Conservation (phyloP, 2,888 invertebrate genomes). For the Archips crataeganus region DNA sequence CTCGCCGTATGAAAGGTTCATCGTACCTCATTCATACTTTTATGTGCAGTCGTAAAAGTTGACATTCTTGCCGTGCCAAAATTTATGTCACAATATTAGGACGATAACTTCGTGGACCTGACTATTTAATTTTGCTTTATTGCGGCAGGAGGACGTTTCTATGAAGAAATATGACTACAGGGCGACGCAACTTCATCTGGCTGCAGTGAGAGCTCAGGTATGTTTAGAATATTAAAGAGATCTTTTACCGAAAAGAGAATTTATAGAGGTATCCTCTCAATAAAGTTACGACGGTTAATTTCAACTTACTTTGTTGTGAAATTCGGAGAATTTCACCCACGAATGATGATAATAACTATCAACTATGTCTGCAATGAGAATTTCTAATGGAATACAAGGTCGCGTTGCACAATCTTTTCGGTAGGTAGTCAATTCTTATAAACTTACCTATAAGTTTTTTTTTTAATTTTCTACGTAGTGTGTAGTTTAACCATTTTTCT, state of each 20-base stretch:
- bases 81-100: constrained; percentile 19
- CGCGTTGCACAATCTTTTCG: too few relatives aligned
- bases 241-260: neutral
- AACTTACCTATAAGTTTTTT: too few relatives aligned
- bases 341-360: too few relatives aligned
- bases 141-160: constrained; percentile 95
- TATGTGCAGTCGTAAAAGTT: constrained; percentile 20
- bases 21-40: constrained; percentile 15
- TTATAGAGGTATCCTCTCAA: neutral
- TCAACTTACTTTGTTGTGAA: neutral
- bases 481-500: too few relatives aligned
- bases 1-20: constrained; percentile 4
- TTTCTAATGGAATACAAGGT: too few relatives aligned
- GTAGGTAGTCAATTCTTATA: too few relatives aligned
- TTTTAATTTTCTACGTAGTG: too few relatives aligned
- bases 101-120: constrained; percentile 5
- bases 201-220: constrained; percentile 97
- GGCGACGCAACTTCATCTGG: constrained; percentile 95
- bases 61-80: constrained; percentile 11
- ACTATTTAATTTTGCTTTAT: constrained; percentile 38
- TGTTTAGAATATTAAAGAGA: constrained; percentile 2
- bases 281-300: too few relatives aligned
- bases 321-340: neutral
- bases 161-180: constrained; percentile 97
- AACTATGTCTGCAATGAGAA: too few relatives aligned